Base-by-base conservation (phyloP, 2,888 invertebrate species). In the Mystacides longicornis region DNA sequence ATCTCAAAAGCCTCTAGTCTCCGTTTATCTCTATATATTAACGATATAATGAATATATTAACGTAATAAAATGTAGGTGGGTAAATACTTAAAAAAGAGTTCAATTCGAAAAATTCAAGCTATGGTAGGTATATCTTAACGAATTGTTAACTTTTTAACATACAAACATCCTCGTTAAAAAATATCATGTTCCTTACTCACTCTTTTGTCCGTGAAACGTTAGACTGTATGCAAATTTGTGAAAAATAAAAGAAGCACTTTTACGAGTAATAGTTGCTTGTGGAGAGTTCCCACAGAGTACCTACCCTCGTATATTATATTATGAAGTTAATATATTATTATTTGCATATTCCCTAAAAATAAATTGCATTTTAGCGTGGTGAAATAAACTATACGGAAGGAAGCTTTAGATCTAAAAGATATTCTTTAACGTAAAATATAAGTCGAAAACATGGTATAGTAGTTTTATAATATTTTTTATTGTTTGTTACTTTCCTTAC, bases 201-300 rank as follows among this genome's bases (percentile, higher is more conserved):
- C 47, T 48, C 18, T 48, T 48, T 37, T 53, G 27, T 23, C 54
- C 16, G 7, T 23, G 42, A 50, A 47, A 55, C 51, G 42, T 23
- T 23, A 51, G 37, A 53, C 48, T 23, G 31, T 53, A 53, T 53
- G 55, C 55, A 55, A 55, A 51, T 55, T 33, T 43, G 14, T 23
- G 23, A 43, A 18, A 47, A 42, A 19, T 42, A 42, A 54, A 54
- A 22, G 33, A 37, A 37, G 16, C 3, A 14, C 37, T 16, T 37
- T 37, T 7, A 16, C 7, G n/a, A 7, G 37, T 37, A 7, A 3
- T 37, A 14, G 7, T n/a, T n/a, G n/a, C n/a, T n/a, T n/a, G n/a
- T 27, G 11, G 27, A 27, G 5, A 27, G 5, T 11, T 27, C 7
- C 5, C 11, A 27, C 27, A 7, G 11, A 11, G 27, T 37, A 37